Conservation (phyloP, 2,888 invertebrate species). For the Teleiodes luculella region DNA sequence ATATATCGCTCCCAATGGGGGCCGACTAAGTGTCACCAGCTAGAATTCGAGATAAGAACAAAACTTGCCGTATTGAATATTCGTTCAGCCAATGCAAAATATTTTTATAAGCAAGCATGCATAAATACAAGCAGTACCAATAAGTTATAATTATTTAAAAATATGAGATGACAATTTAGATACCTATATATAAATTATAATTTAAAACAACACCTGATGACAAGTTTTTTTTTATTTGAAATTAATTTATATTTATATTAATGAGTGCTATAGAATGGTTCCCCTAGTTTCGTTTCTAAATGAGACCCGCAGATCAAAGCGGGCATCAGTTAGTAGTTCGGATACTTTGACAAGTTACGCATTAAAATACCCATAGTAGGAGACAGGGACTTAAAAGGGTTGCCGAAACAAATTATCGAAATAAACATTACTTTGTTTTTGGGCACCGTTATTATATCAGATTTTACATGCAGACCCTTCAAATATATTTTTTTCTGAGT, state of each 20-base stretch:
- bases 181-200: no score
- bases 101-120: no score
- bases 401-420: not conserved
- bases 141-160: no score
- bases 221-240: no score
- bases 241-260: not conserved
- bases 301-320: slow-evolving; percentile 49
- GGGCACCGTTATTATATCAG: not conserved
- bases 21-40: slow-evolving; percentile 21
- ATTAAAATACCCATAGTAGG: slow-evolving; percentile 26
- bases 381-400: slow-evolving; percentile 4
- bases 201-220: no score
- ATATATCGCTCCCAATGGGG: slow-evolving; percentile 44
- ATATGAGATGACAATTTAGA: no score
- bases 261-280: not conserved
- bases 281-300: slow-evolving; percentile 31
- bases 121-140: no score
- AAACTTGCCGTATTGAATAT: no score
- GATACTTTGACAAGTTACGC: slow-evolving; percentile 42
- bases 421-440: not conserved
- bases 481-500: not conserved
- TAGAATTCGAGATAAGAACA: not conserved
- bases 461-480: not conserved
- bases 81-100: not conserved
- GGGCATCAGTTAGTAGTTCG: slow-evolving; percentile 45